phyloP scores from a whole-genome alignment of 2,888 invertebrate species.

The Apamea epomidion region DNA sequence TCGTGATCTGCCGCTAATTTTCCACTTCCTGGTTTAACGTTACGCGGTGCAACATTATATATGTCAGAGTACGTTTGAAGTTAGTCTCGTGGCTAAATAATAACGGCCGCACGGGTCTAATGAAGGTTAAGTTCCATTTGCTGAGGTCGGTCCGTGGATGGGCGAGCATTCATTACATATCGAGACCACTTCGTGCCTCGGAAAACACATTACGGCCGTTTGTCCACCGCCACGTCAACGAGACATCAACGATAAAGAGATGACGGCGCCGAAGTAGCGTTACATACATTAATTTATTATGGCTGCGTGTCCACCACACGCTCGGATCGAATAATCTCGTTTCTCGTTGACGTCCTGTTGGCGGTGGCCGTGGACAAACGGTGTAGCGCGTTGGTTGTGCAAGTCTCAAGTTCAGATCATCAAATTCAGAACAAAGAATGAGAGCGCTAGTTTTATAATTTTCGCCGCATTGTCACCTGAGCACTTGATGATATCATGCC shows the following conservation, averaged over 20 bases:
- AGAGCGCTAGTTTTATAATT: not conserved
- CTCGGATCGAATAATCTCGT: not conserved
- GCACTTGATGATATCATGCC: not conserved
- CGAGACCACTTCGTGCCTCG: not conserved
- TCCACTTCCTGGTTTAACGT: slow-evolving; percentile 43
- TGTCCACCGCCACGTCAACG: not conserved
- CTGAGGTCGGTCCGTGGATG: not conserved
- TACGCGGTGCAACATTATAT: slow-evolving; percentile 7
- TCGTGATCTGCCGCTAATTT: slow-evolving; percentile 51
- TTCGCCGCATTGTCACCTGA: too few species aligned
- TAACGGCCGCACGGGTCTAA: not conserved
- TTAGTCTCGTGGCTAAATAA: not conserved
- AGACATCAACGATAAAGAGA: not conserved
- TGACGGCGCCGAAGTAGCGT: not conserved
- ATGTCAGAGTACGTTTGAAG: not conserved
- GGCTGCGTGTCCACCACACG: not conserved
- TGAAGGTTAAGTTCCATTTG: not conserved
- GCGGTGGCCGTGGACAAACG: not conserved
- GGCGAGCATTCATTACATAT: not conserved
- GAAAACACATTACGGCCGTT: not conserved
- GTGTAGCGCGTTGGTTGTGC: not conserved
- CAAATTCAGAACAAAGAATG: not conserved
- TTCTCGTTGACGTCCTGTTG: not conserved
- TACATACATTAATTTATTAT: not conserved
- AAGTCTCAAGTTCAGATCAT: not conserved